A percentile compares a stretch with the other conserved stretches of the same genome.
Conservation (phyloP, 2,113 vertebrate species). For the Corvus cornix region DNA sequence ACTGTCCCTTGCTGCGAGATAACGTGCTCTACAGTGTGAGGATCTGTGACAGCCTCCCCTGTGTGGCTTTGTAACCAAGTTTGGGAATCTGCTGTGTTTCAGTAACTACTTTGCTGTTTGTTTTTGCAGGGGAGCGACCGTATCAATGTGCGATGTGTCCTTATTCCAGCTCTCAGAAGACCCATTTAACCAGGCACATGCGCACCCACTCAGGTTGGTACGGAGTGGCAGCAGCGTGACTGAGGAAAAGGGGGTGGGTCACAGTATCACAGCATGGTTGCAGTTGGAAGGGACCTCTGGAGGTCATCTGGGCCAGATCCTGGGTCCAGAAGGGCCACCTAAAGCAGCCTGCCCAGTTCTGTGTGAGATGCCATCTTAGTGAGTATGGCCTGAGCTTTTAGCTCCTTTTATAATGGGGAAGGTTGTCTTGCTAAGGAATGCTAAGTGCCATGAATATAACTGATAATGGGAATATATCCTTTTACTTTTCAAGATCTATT, state of each 20-base stretch:
- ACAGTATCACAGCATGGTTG: background rate
- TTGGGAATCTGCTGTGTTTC: background rate
- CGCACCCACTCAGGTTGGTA: slow-evolving; percentile 96
- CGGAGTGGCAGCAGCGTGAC: background rate
- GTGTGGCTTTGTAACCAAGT: background rate
- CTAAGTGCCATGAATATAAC: background rate
- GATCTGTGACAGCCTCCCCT: background rate
- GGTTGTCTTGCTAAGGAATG: background rate
- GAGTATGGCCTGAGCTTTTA: background rate
- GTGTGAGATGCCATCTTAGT: background rate
- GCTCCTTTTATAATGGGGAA: background rate
- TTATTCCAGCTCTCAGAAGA: slow-evolving; percentile 99
- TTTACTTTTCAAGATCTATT: background rate
- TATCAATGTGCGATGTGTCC: slow-evolving; percentile 93
- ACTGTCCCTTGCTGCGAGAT: background rate
- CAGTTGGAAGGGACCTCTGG: background rate
- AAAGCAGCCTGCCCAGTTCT: background rate
- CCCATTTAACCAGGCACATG: slow-evolving; percentile 96
- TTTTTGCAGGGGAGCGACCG: slow-evolving; percentile 88
- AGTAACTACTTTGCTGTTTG: background rate
- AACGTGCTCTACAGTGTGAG: background rate
- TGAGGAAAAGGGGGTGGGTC: background rate
- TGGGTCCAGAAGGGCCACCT: background rate
- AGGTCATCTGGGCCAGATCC: background rate
- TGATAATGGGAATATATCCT: background rate